These are phyloP conservation scores for Micrastur ruficollis DNA, from an alignment of 2,797 vertebrate species.

Conservation along the genomic window DNA sequence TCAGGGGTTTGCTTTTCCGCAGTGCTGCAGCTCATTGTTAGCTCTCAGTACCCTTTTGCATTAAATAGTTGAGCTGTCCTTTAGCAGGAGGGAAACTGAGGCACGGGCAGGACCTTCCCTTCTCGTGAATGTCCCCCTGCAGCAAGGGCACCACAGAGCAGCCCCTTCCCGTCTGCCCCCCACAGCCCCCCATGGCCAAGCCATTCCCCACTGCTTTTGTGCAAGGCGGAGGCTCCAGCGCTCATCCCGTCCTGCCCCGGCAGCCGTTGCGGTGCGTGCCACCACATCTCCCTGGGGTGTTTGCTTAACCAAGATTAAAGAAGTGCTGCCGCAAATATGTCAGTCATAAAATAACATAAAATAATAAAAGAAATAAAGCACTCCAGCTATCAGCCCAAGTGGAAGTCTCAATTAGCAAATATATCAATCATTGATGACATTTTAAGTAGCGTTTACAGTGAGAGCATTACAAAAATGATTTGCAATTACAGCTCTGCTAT, in stretches of 20 bases:
- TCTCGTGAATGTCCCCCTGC: not conserved
- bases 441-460: not conserved
- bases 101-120: not conserved
- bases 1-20: not conserved
- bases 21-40: not conserved
- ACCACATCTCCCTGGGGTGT: not conserved
- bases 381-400: not conserved
- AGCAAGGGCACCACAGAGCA: not conserved
- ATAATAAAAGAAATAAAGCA: not conserved
- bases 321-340: not conserved
- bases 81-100: not conserved
- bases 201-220: not conserved
- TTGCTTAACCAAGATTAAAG: not conserved
- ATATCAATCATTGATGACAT: conserved; percentile 44
- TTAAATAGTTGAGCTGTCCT: not conserved
- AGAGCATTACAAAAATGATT: not conserved
- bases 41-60: not conserved
- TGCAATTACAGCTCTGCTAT: not conserved
- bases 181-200: rapidly evolving
- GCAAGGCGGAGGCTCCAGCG: not conserved
- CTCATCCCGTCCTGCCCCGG: not conserved
- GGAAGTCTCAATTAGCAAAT: conserved; percentile 46
- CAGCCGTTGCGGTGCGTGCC: rapidly evolving
- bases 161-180: not conserved
- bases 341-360: not conserved